Conservation (phyloP, 2,888 invertebrate genomes). For the Lymantria monacha region DNA sequence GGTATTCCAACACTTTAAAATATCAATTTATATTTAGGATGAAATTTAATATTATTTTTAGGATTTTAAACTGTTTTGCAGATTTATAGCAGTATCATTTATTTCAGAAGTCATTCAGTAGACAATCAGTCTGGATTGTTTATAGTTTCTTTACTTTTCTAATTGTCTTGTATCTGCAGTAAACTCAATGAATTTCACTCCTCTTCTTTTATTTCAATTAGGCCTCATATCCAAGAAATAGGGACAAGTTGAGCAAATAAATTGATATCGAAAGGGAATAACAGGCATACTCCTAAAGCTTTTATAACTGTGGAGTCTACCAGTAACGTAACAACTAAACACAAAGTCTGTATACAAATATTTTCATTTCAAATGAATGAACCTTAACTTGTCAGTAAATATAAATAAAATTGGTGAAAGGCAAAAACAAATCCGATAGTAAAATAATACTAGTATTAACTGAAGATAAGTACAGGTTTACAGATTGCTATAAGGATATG, state of each 20-base stretch:
- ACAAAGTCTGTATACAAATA: neutral
- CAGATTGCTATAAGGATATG: slow-evolving; percentile 27
- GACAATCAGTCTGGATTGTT: no score
- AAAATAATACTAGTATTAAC: no score
- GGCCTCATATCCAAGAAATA: slow-evolving; percentile 17
- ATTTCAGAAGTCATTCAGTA: no score
- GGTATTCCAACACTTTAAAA: slow-evolving; percentile 32
- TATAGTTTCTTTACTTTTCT: no score
- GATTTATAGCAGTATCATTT: no score
- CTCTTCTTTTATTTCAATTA: slow-evolving; percentile 26
- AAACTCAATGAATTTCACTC: neutral
- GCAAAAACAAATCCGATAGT: no score
- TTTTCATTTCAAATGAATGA: no score
- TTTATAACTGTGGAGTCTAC: neutral
- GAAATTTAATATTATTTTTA: no score
- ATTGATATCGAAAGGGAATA: slow-evolving; percentile 11
- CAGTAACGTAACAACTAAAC: neutral
- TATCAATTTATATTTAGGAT: neutral
- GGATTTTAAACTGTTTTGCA: no score
- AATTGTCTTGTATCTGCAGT: neutral
- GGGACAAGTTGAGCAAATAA: slow-evolving; percentile 26
- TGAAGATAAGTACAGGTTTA: neutral
- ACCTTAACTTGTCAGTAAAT: no score
- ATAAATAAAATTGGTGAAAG: no score
- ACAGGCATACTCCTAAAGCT: slow-evolving; percentile 8